Evolutionary conservation across 2,888 invertebrate species (phyloP), one percentile per base, ranked within the genome.

Genomic region (Lasioglossum malachurum): DNA sequence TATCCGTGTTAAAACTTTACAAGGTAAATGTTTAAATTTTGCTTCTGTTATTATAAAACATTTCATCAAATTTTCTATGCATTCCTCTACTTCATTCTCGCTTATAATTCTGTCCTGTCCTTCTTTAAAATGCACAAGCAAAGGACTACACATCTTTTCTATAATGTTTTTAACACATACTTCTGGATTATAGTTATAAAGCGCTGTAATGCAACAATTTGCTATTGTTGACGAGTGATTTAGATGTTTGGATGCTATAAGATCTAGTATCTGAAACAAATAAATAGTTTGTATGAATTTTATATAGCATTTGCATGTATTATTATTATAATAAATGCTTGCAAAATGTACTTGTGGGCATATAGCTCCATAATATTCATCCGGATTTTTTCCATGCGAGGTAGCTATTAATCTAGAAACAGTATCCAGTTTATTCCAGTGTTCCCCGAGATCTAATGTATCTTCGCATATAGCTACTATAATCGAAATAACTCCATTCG

Each of bases 361-460:
- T 81, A 96, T 89, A 60, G 93, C 92, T 75, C 93, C 83, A 75
- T 96, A 95, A 94, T 97, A 97, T 78, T 96, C 95, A 64, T 94
- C 94, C 53, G 96, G 94, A 88, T 96, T 92, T 53, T 90, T 87
- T 78, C 91, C 95, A 73, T 96, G 96, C 90, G 96, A 96, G 89
- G 96, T 96, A 49, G 96, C 96, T 81, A 96, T 95, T 82, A 98
- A 96, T 95, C 96, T 97, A 75, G 97, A 96, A 83, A 97, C 96
- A 90, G 97, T 96, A 82, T 97, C 97, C 91, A 97, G 96, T 94
- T 96, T 97, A 91, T 96, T 96, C 97, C 97, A 97, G 91, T 97
- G 96, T 90, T 95, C 95, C 0, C 97, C 96, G 31, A 96, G 95
- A 90, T 97, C 96, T 80, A 96, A 94, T 60, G 94, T 92, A 90